These are phyloP conservation scores for Pomatostomus ruficeps DNA, from an alignment of 2,113 vertebrate genomes.

Conservation along the genomic window DNA sequence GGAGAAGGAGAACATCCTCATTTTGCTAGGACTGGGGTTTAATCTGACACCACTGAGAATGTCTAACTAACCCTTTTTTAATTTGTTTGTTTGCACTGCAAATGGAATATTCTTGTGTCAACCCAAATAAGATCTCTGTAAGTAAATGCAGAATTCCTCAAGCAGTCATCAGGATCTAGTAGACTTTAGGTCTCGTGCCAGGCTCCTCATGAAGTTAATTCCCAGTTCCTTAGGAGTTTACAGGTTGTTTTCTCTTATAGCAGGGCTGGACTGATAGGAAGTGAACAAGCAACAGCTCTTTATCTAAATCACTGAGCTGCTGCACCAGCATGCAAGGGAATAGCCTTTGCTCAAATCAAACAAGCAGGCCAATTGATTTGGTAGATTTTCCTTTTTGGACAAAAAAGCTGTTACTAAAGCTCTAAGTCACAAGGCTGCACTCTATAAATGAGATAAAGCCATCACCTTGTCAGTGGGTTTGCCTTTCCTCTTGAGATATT, in stretches of 20 bases:
- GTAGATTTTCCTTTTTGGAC: not conserved
- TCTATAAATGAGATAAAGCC: not conserved
- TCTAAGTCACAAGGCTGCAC: not conserved
- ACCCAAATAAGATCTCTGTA: not conserved
- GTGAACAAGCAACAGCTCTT: not conserved
- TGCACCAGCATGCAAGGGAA: not conserved
- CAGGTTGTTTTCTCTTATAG: slow-evolving; percentile 8
- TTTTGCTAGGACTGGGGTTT: not conserved
- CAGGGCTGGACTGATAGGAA: not conserved
- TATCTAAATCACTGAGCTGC: slow-evolving; percentile 7
- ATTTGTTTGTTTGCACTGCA: not conserved
- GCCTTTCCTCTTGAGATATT: not conserved
- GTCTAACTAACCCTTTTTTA: not conserved
- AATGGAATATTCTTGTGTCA: not conserved
- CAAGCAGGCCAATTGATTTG: not conserved
- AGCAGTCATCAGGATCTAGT: not conserved
- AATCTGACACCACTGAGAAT: not conserved
- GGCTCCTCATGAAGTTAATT: not conserved
- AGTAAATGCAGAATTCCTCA: not conserved
- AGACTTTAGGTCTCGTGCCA: not conserved
- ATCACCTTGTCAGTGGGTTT: not conserved
- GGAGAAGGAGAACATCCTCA: not conserved
- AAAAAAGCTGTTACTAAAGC: not conserved
- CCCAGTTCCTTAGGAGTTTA: not conserved
- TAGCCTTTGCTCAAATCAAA: not conserved